Conservation (phyloP, 2,113 vertebrate species). For the Eurystomus gularis region DNA sequence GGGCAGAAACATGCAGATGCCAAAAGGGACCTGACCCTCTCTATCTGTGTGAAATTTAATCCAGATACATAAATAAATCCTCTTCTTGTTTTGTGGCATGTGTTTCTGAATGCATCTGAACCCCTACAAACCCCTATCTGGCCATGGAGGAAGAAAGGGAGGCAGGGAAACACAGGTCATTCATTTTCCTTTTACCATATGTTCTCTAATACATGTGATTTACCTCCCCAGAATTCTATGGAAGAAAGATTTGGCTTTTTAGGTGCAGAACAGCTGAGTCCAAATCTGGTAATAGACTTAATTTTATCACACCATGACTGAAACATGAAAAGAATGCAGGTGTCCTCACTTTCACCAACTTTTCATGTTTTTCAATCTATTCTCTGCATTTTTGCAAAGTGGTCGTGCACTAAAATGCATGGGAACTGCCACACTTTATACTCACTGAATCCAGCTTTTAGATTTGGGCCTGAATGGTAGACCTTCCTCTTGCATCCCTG, state of each 20-base stretch:
- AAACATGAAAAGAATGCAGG: background rate
- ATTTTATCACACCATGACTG: background rate
- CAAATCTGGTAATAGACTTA: background rate
- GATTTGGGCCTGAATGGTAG: background rate
- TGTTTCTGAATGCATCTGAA: background rate
- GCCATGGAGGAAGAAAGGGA: background rate
- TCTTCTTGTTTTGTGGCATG: background rate
- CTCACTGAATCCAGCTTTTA: background rate
- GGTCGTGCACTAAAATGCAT: background rate
- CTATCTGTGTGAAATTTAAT: background rate
- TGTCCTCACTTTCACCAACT: background rate
- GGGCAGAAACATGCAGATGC: fast-evolving
- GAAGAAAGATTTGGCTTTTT: background rate
- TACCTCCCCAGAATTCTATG: background rate
- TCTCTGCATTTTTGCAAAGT: background rate
- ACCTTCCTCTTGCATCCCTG: background rate
- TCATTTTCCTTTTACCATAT: background rate
- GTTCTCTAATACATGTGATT: fast-evolving
- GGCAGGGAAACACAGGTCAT: background rate
- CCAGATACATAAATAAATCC: background rate
- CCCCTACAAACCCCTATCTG: background rate
- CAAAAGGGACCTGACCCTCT: background rate
- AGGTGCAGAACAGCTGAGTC: background rate
- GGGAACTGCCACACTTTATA: background rate
- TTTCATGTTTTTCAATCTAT: background rate